Evolutionary conservation across 2,888 invertebrate species (phyloP).

Genomic region (Trichacis sp.): DNA sequence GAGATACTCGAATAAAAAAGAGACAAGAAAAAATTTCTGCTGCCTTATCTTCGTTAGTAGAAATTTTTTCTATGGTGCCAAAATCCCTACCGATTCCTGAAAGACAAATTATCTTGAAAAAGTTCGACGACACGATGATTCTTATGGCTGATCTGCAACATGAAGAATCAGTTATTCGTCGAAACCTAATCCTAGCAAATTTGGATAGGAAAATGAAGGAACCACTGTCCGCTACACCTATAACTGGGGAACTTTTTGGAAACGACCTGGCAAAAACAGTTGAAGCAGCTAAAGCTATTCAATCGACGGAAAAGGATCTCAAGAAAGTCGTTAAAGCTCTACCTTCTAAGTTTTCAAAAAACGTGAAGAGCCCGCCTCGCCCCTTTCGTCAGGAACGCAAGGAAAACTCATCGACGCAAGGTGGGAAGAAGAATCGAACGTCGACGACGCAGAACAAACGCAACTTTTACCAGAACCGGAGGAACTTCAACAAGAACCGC

Average conservation of each 20-base stretch:
- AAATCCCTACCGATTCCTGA: neutral
- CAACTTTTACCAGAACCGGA: neutral
- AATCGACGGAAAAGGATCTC: slow-evolving; percentile 14
- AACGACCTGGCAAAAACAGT: slow-evolving; percentile 14
- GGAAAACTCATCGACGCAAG: neutral
- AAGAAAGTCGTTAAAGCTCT: slow-evolving; percentile 1
- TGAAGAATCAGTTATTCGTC: slow-evolving; percentile 30
- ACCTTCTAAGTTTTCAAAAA: slow-evolving; percentile 23
- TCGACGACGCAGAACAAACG: neutral
- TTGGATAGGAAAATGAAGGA: slow-evolving; percentile 21
- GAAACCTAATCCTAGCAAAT: slow-evolving; percentile 28
- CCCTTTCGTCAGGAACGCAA: neutral
- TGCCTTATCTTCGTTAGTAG: neutral
- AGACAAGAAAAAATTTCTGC: slow-evolving; percentile 24
- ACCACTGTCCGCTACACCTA: slow-evolving; percentile 7
- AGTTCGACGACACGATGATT: slow-evolving; percentile 10
- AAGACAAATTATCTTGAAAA: neutral
- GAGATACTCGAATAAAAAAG: slow-evolving; percentile 23
- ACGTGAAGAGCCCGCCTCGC: slow-evolving; percentile 23
- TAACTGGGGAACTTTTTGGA: slow-evolving; percentile 29
- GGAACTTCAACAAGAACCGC: neutral
- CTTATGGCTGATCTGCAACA: slow-evolving; percentile 29
- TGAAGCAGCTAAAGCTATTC: slow-evolving; percentile 22
- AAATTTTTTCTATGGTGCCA: neutral
- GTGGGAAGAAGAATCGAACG: slow-evolving; percentile 5